Base-by-base conservation (phyloP, 2,113 vertebrate genomes). In the Thomomys bottae region DNA sequence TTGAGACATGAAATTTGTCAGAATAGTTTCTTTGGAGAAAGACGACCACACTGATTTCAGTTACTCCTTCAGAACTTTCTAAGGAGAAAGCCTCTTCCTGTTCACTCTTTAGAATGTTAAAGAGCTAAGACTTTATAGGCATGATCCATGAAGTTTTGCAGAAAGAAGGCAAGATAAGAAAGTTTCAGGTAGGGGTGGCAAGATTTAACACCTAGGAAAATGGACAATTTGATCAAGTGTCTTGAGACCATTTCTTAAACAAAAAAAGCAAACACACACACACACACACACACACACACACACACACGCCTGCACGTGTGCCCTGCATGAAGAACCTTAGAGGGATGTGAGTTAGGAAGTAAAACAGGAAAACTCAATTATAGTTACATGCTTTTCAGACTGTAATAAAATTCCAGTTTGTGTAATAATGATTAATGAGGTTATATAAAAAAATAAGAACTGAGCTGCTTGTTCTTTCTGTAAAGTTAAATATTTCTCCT, bases 291-390 rank as follows among this genome's bases (percentile, higher is more conserved):
- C 36, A 90, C 80, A n/a, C 18, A 70, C 57, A 36, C 49, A 67
- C 24, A 1, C 14, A 75, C 1, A 26, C 71, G 68, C 26, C 80
- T 61, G 70, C 86, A 21, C 12, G 14, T 12, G 14, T 12, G 14
- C 45, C 9, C 45, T 12, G 14, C 10, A 3, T 49, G 45, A 12
- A 90, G 63, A 78, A 66, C 20, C n/a, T 82, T 93, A 71, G 4
- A 83, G 18, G 67, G 10, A 49, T 45, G 8, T 90, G 24, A 70
- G 5, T 15, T 57, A 3, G 14, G 87, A 66, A 40, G 12, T 21
- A 30, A 91, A 67, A 21, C 89, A 85, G 63, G 75, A 73, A 76
- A 92, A 71, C 10, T 57, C 28, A 80, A 70, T 92, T 94, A 87
- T 76, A 63, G 28, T 86, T 73, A 66, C 71, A 80, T 40, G 36